Percentiles rank a stretch among this genome's conserved stretches.
phyloP scores from a whole-genome alignment of 2,113 vertebrate genomes.

The Psittacus erithacus region DNA sequence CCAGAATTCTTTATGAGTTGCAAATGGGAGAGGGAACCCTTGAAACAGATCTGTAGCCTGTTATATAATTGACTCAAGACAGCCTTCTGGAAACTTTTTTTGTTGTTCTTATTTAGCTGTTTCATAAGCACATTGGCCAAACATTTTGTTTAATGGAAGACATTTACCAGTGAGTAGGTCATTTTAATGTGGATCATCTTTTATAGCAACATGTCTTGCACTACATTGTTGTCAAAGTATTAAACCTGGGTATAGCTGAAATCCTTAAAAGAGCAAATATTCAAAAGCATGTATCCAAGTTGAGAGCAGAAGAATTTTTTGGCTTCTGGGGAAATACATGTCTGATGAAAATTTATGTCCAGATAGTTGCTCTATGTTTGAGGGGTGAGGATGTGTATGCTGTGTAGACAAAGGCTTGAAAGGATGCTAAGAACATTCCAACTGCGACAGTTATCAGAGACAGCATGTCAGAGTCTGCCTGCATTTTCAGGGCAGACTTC shows the following conservation, averaged over 20 bases:
- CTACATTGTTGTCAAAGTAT: not conserved
- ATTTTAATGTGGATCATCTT: not conserved
- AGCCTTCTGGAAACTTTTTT: conserved; percentile 1
- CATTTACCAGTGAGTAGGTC: not conserved
- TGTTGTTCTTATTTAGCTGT: not conserved
- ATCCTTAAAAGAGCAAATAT: not conserved
- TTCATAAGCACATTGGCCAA: not conserved
- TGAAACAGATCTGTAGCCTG: conserved; percentile 12
- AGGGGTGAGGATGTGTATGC: not conserved
- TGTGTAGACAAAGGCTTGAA: not conserved
- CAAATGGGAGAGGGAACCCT: not conserved
- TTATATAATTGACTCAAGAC: conserved; percentile 6
- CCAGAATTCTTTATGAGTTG: conserved; percentile 9
- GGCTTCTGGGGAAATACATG: not conserved
- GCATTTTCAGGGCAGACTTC: not conserved
- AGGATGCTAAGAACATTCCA: not conserved
- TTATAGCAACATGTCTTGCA: not conserved
- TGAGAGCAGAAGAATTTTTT: not conserved
- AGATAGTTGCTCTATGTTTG: not conserved
- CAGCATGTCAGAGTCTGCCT: fast-evolving
- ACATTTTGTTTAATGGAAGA: not conserved
- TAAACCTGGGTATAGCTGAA: not conserved
- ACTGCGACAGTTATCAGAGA: not conserved
- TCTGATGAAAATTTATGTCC: not conserved
- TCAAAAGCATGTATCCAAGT: not conserved